A percentile compares a stretch with the other conserved stretches of the same genome.
Evolutionary conservation across 2,888 invertebrate species (phyloP).

Genomic region (Pachydiplax longipennis): DNA sequence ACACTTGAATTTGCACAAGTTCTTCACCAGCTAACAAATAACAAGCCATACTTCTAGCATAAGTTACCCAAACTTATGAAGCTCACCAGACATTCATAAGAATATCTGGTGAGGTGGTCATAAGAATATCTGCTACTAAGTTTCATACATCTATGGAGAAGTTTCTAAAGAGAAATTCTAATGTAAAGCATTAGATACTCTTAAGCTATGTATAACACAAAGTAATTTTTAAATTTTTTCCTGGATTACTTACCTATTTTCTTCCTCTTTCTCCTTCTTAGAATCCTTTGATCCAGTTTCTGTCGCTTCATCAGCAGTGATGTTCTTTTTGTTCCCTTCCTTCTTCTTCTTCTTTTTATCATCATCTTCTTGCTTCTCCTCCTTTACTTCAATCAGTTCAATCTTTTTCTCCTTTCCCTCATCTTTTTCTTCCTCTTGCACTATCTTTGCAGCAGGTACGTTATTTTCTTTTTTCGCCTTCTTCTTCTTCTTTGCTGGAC

Average conservation of each 20-base stretch:
- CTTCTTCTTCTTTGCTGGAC: slow-evolving; percentile 57
- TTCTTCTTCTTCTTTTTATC: slow-evolving; percentile 55
- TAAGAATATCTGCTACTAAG: no score
- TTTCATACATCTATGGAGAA: no score
- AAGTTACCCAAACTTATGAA: no score
- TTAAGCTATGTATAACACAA: no score
- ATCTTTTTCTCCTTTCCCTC: slow-evolving; percentile 56
- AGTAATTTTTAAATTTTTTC: no score
- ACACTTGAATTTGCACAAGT: no score
- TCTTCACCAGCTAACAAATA: no score
- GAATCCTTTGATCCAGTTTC: slow-evolving; percentile 7
- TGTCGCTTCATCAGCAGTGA: not conserved
- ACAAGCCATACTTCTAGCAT: no score
- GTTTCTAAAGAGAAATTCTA: no score
- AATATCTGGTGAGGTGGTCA: no score
- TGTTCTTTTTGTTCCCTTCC: slow-evolving; percentile 59
- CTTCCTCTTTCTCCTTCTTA: slow-evolving; percentile 29
- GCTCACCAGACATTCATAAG: no score
- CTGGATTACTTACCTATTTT: slow-evolving; percentile 2
- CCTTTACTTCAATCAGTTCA: slow-evolving; percentile 51
- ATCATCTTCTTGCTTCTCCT: slow-evolving; percentile 53
- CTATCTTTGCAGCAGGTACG: slow-evolving; percentile 56
- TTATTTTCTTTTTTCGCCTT: slow-evolving; percentile 57
- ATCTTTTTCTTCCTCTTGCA: slow-evolving; percentile 47
- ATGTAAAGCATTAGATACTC: no score